These are phyloP conservation scores for Gortyna flavago DNA, from an alignment of 2,888 invertebrate genomes.

Conservation along the genomic window DNA sequence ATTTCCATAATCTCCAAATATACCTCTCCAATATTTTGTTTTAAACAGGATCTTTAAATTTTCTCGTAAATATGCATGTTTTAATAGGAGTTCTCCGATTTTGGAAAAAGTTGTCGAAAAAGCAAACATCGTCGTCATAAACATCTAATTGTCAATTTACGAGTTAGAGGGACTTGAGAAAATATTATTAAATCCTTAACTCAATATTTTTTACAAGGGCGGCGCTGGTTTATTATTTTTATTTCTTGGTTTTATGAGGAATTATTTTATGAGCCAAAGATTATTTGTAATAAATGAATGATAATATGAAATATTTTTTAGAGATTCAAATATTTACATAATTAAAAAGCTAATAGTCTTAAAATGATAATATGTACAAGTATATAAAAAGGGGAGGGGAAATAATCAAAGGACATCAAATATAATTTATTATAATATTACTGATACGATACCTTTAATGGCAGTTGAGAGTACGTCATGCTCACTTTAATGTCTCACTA, in stretches of 20 bases:
- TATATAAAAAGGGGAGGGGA: too few relatives aligned
- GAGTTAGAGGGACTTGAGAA: conserved; percentile 66
- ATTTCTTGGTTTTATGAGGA: conserved; percentile 29
- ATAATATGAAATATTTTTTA: too few relatives aligned
- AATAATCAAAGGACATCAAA: too few relatives aligned
- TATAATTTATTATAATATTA: too few relatives aligned
- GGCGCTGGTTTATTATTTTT: conserved; percentile 27
- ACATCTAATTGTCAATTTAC: conserved; percentile 78
- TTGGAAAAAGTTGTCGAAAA: conserved; percentile 47
- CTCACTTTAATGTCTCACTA: too few relatives aligned
- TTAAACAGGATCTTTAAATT: not conserved
- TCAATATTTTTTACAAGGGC: conserved; percentile 58
- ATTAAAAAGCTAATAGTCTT: too few relatives aligned
- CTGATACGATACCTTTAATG: not conserved
- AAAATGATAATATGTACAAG: too few relatives aligned
- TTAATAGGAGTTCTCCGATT: conserved; percentile 36
- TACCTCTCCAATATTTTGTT: too few relatives aligned
- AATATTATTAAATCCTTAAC: conserved; percentile 65
- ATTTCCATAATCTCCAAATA: not conserved
- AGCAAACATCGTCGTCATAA: conserved; percentile 65
- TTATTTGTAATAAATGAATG: not conserved
- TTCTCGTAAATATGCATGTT: conserved; percentile 13
- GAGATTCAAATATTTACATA: too few relatives aligned
- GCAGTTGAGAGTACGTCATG: too few relatives aligned
- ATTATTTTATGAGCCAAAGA: conserved; percentile 41